Evolutionary conservation across 2,797 vertebrate genomes (phyloP), one percentile per base, ranked within the genome.

Genomic region (Acipenser transmontanus): DNA sequence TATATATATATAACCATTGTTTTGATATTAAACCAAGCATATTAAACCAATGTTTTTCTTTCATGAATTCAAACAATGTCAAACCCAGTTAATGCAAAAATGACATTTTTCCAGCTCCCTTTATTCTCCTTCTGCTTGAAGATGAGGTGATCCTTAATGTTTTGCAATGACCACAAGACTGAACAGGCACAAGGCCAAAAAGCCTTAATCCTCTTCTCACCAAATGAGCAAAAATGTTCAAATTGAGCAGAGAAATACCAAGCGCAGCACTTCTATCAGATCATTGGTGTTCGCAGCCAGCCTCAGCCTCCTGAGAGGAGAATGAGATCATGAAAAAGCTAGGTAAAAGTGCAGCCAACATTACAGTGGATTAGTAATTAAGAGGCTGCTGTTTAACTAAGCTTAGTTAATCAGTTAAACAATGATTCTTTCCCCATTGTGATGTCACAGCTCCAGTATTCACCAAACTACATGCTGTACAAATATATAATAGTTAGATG

Each of bases 11-110:
- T 52, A 52, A 8, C 52, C n/a, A 7, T 84, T 11, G 34, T 34
- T 34, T 34, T 34, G 34, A 34, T 34, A 34, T 34, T 34, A 34
- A 34, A 34, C 84, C 82, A 86, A 88, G 76, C 74, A 81, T 80
- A 84, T 80, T 81, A 86, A 67, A 71, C 70, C 59, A 68, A 1
- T 83, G 82, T 85, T 83, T 81, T 84, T 85, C 75, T 77, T 60
- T 9, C 65, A 47, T 63, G 8, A 47, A 13, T 62, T 57, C 61
- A 62, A 63, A 56, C 10, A 48, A 7, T 14, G 7, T 10, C 20
- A 14, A 69, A 62, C 49, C 49, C 48, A 61, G 59, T 62, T 67
- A 51, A 67, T 67, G 64, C 14, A 64, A 49, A 49, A 49, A 14
- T 11, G 49, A 13, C n/a, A 61, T 65, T 50, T 8, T 49, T 47